Percentiles rank a stretch among this genome's conserved stretches.
Evolutionary conservation across 2,113 vertebrate species (phyloP).

Genomic region (Phaetusa simplex): DNA sequence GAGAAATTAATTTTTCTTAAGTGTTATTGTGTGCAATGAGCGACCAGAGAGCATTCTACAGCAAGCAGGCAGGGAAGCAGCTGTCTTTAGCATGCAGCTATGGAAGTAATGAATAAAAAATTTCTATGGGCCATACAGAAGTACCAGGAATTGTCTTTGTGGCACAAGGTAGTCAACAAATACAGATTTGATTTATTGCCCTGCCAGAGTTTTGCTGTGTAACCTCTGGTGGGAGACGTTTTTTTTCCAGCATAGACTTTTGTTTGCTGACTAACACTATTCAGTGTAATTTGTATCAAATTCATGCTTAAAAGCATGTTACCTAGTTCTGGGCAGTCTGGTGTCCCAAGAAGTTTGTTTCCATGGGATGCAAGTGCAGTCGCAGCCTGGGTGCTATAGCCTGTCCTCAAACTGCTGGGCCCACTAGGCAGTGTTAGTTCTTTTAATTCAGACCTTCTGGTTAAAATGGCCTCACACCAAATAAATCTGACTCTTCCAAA

Average conservation of each 20-base stretch:
- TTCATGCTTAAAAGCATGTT: neutral
- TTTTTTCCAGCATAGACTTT: neutral
- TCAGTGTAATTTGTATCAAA: neutral
- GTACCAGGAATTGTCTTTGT: neutral
- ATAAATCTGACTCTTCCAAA: slow-evolving; percentile 28
- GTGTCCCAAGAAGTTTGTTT: neutral
- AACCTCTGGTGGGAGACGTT: neutral
- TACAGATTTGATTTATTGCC: neutral
- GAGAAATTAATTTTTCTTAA: neutral
- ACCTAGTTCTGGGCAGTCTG: neutral
- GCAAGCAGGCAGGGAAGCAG: neutral
- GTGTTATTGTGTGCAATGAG: neutral
- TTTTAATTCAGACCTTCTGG: slow-evolving; percentile 20
- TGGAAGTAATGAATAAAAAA: neutral
- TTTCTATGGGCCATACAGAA: neutral
- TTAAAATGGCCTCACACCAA: slow-evolving; percentile 23
- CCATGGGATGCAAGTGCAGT: neutral
- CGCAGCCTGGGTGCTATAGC: neutral
- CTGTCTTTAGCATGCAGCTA: neutral
- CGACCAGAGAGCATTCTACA: neutral
- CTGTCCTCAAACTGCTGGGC: neutral
- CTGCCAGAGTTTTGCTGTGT: neutral
- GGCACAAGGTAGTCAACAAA: neutral
- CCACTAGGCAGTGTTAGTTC: neutral
- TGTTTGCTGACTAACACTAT: neutral